Evolutionary conservation across 2,888 invertebrate species (phyloP), one percentile per base, ranked within the genome.

Genomic region (Chrysopilus asiliformis): DNA sequence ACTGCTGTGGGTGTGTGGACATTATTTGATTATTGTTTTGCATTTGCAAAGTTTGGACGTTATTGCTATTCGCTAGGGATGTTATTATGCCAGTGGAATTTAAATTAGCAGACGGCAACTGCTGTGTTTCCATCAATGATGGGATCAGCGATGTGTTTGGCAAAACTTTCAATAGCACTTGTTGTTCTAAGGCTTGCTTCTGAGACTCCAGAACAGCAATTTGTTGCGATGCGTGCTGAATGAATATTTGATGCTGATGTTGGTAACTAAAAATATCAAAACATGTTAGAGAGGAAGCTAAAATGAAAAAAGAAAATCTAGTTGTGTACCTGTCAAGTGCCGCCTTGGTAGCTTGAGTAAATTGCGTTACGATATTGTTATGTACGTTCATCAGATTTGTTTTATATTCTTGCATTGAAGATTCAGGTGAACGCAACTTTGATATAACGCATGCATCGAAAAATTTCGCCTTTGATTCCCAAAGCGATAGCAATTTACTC

Each of bases 391-490:
- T 76, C 48, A 91, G 67, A 57, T 79, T 79, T 43, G 83, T 79
- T 68, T 93, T 85, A 60, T 87, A 90, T 53, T 84, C 81, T 51
- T 84, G 79, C 71, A 90, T 82, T n/a, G 90, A 86, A 38, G 76
- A 73, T 44, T 79, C 75, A 2, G 93, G 91, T 49, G 83, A 82
- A 57, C 85, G 81, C 67, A 95, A 72, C 64, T 85, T 83, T 44
- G 83, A 81, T 52, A 90, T 79, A 45, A 86, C 83, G 8, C 77
- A 71, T 10, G 77, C 68, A 57, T 81, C 80, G 58, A 89, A 81
- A 67, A 87, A 87, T 67, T 87, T 81, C 44, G 81, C 78, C 68
- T 97, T 94, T 47, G 90, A 87, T 67, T 95, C 94, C 98, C 98
- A 98, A 29, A 97, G 70, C 44, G 85, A 84, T 43, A 94, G 71